Conservation (phyloP, 2,888 invertebrate genomes). For the Andrena haemorrhoa region DNA sequence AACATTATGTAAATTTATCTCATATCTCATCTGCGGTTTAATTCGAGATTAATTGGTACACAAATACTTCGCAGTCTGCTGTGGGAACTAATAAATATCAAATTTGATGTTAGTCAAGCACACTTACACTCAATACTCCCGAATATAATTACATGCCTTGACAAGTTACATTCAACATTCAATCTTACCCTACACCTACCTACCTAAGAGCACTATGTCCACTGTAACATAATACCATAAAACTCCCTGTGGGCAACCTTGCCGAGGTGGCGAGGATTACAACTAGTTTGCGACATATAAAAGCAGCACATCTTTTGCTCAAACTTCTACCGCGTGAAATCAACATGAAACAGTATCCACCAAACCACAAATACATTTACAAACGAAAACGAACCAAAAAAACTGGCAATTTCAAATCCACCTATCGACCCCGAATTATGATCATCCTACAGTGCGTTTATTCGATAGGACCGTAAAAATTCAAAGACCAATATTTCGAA, state of each 20-base stretch:
- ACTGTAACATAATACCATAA: slow-evolving; percentile 9
- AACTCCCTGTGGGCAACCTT: slow-evolving; percentile 8
- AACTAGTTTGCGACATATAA: background rate
- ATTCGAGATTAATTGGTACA: too few species aligned
- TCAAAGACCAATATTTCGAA: background rate
- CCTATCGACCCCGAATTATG: too few species aligned
- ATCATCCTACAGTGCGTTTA: too few species aligned
- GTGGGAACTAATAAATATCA: background rate
- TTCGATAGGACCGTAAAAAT: background rate
- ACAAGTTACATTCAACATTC: background rate
- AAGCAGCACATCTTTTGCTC: too few species aligned
- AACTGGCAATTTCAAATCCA: too few species aligned
- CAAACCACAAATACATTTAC: too few species aligned
- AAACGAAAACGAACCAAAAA: too few species aligned
- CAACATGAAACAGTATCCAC: too few species aligned
- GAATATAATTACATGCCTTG: background rate
- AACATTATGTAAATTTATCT: too few species aligned
- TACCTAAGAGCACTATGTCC: background rate
- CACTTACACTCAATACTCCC: background rate
- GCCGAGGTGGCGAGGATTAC: slow-evolving; percentile 1
- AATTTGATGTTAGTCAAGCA: background rate
- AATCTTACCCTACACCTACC: background rate
- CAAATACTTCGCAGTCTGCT: too few species aligned
- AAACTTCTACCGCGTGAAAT: too few species aligned
- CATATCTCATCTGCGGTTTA: too few species aligned